Conservation (phyloP, 30 jellyfish, hydroid and myxozoan genomes). For the Hydra vulgaris region DNA sequence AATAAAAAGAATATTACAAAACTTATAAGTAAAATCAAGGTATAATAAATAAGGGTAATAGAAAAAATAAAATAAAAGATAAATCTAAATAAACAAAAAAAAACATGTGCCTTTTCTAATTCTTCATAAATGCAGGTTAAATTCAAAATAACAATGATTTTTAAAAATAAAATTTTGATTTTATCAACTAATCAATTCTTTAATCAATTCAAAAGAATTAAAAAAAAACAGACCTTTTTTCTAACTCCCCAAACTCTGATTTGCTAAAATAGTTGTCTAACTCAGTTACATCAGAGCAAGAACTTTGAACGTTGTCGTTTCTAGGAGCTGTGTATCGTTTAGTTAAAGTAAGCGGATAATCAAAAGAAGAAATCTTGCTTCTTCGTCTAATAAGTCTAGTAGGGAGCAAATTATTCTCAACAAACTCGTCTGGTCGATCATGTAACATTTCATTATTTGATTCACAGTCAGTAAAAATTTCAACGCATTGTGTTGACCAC, state of each 20-base stretch:
- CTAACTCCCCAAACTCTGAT: slow-evolving; percentile 15
- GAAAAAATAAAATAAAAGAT: too few relatives aligned
- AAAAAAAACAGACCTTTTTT: neutral
- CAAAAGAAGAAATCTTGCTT: slow-evolving; percentile 23
- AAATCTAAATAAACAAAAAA: too few relatives aligned
- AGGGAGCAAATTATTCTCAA: neutral
- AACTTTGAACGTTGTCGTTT: slow-evolving; percentile 3
- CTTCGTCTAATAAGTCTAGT: slow-evolving; percentile 14
- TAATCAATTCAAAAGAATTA: neutral
- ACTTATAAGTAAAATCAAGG: too few relatives aligned
- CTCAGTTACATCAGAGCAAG: neutral
- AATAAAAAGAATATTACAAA: too few relatives aligned
- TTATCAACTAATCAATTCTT: too few relatives aligned
- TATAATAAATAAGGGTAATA: too few relatives aligned
- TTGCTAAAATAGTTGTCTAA: neutral
- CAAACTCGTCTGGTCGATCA: neutral
- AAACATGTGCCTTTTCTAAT: too few relatives aligned
- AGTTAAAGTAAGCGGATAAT: slow-evolving; percentile 23
- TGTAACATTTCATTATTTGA: neutral
- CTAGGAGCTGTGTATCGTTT: slow-evolving; percentile 5
- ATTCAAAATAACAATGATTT: too few relatives aligned
- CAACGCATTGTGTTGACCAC: neutral
- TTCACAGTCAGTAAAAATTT: neutral
- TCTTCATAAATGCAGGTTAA: too few relatives aligned
- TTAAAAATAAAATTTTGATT: too few relatives aligned